Conservation (phyloP, 2,113 vertebrate genomes). For the Xiphias gladius region DNA sequence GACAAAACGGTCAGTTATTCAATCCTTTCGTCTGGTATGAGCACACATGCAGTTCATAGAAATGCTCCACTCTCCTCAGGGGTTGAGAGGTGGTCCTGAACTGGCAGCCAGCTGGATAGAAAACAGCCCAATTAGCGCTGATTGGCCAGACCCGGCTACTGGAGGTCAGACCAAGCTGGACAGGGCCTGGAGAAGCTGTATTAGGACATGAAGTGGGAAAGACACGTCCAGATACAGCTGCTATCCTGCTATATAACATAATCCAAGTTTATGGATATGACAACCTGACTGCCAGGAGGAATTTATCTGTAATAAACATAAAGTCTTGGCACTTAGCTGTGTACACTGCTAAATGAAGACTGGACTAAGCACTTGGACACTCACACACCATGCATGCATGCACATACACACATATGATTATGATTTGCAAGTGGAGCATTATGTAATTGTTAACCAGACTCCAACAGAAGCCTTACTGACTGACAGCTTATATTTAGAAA, state of each 20-base stretch:
- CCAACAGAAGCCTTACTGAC: slow-evolving; percentile 8
- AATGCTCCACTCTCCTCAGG: slow-evolving; percentile 38
- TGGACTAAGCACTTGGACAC: not conserved
- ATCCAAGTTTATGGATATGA: slow-evolving; percentile 20
- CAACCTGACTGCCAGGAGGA: slow-evolving; percentile 27
- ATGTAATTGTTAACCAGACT: slow-evolving; percentile 16
- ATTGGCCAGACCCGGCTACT: slow-evolving; percentile 26
- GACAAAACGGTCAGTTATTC: slow-evolving; percentile 65
- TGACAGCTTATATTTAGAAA: slow-evolving; percentile 42
- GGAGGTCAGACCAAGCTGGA: slow-evolving; percentile 44
- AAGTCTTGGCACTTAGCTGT: slow-evolving; percentile 12
- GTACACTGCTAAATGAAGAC: slow-evolving; percentile 4
- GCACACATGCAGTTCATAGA: slow-evolving; percentile 57
- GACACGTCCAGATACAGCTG: not conserved
- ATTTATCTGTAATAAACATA: slow-evolving; percentile 5
- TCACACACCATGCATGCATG: not conserved
- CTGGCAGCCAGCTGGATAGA: slow-evolving; percentile 57
- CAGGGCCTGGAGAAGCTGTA: not conserved
- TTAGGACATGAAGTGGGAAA: not conserved
- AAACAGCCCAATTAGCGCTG: slow-evolving; percentile 66
- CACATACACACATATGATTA: slow-evolving; percentile 4
- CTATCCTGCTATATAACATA: slow-evolving; percentile 8
- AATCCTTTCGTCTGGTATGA: slow-evolving; percentile 36
- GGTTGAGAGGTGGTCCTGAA: slow-evolving; percentile 54
- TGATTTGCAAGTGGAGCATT: slow-evolving; percentile 29